phyloP scores from a whole-genome alignment of 2,113 vertebrate genomes.

The Calidris pugnax region DNA sequence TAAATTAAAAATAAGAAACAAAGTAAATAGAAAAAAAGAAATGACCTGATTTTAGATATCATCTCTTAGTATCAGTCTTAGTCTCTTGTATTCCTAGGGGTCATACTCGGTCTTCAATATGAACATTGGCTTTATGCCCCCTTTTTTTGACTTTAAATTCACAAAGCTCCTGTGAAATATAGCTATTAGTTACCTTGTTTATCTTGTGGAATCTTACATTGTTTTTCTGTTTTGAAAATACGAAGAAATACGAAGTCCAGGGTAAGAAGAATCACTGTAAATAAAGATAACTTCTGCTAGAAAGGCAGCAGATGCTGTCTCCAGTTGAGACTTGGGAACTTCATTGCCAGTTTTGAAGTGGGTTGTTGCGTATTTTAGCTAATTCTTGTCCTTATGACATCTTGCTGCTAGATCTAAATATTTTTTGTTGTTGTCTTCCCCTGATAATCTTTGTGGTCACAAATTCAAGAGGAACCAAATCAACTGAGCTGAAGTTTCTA shows the following conservation, averaged over 20 bases:
- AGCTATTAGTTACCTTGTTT: not conserved
- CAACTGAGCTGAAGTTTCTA: not conserved
- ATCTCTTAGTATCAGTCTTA: not conserved
- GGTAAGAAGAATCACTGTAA: not conserved
- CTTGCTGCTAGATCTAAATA: not conserved
- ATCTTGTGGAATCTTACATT: not conserved
- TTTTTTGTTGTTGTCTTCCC: not conserved
- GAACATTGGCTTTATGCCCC: not conserved
- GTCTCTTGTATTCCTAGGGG: not conserved
- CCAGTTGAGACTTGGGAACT: not conserved
- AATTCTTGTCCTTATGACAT: not conserved
- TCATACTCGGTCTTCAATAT: not conserved
- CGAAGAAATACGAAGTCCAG: not conserved
- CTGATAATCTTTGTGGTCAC: not conserved
- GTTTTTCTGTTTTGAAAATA: not conserved
- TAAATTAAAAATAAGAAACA: not conserved
- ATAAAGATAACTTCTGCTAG: not conserved
- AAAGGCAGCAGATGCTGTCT: not conserved
- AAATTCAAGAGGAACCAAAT: not conserved
- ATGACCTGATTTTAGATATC: not conserved
- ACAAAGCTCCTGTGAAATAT: not conserved
- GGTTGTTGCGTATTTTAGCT: not conserved
- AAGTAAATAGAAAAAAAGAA: not conserved
- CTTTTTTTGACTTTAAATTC: not conserved
- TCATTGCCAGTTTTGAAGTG: not conserved